Conservation (phyloP, 2,797 vertebrate genomes). For the Neomorphus geoffroyi region DNA sequence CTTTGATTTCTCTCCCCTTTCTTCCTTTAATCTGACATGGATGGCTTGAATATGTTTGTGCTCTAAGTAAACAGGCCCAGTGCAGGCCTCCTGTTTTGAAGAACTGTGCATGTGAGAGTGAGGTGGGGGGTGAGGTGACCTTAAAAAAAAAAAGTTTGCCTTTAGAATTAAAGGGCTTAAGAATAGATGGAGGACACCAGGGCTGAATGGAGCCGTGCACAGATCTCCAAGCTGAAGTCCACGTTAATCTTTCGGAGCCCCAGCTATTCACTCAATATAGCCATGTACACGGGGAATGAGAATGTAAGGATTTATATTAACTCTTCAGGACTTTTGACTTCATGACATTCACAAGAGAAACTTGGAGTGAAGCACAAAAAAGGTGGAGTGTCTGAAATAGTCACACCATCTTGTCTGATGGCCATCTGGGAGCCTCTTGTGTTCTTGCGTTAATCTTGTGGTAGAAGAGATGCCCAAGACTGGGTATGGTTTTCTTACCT, state of each 20-base stretch:
- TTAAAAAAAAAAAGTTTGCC: slow-evolving; percentile 78
- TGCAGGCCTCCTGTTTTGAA: slow-evolving; percentile 77
- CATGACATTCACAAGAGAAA: slow-evolving; percentile 49
- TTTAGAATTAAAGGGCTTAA: slow-evolving; percentile 81
- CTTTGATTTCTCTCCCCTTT: slow-evolving; percentile 85
- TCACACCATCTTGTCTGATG: not conserved
- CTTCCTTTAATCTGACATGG: slow-evolving; percentile 87
- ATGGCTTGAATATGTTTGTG: slow-evolving; percentile 84
- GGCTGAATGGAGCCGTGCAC: slow-evolving; percentile 67
- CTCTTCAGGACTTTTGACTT: slow-evolving; percentile 66
- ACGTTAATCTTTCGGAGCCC: slow-evolving; percentile 1
- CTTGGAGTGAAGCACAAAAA: not conserved
- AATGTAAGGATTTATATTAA: slow-evolving; percentile 76
- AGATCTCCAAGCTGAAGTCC: slow-evolving; percentile 19
- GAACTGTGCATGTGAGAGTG: slow-evolving; percentile 55
- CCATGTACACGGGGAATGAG: slow-evolving; percentile 64
- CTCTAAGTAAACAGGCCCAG: slow-evolving; percentile 84
- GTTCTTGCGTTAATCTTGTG: not conserved
- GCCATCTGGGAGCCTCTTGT: not conserved
- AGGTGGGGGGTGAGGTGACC: slow-evolving; percentile 72
- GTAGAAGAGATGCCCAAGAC: not conserved
- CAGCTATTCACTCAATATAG: slow-evolving; percentile 57
- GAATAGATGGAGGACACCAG: slow-evolving; percentile 74
- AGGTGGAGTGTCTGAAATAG: not conserved
- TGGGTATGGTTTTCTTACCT: not conserved